These are phyloP conservation scores for Hipposideros armiger DNA, from an alignment of 2,113 vertebrate genomes.

Conservation along the genomic window DNA sequence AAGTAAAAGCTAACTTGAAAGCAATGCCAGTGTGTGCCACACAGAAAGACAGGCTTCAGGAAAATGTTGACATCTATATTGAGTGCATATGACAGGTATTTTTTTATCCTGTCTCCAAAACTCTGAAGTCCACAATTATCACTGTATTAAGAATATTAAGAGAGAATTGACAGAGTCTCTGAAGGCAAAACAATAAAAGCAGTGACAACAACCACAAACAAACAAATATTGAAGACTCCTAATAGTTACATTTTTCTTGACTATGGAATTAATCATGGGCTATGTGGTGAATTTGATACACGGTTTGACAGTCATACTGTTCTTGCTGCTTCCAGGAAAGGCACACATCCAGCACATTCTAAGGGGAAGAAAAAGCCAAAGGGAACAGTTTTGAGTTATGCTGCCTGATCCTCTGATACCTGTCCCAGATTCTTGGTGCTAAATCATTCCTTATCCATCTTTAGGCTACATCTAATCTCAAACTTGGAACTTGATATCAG, in stretches of 20 bases:
- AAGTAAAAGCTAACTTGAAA: slow-evolving; percentile 53
- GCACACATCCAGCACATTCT: not conserved
- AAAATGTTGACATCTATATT: not conserved
- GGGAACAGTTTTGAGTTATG: slow-evolving; percentile 10
- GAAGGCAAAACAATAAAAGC: not conserved
- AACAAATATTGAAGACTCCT: not conserved
- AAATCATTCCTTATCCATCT: slow-evolving; percentile 24
- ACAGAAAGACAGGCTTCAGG: not conserved
- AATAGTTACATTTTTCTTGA: not conserved
- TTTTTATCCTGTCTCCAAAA: slow-evolving; percentile 12
- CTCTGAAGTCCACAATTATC: not conserved
- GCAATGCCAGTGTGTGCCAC: not conserved
- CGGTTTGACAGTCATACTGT: not conserved
- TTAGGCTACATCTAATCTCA: not conserved
- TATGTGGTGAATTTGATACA: not conserved
- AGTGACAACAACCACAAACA: not conserved
- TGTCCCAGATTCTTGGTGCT: not conserved
- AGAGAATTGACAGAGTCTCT: not conserved
- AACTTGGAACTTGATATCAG: not conserved
- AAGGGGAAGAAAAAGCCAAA: slow-evolving; percentile 1
- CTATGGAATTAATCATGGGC: not conserved
- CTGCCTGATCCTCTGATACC: not conserved
- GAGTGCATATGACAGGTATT: not conserved
- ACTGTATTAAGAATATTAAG: slow-evolving; percentile 25
- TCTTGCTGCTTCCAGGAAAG: not conserved